Percentiles rank a stretch among this genome's conserved stretches.
Evolutionary conservation across 2,797 vertebrate species (phyloP).

Genomic region (Cuculus canorus): DNA sequence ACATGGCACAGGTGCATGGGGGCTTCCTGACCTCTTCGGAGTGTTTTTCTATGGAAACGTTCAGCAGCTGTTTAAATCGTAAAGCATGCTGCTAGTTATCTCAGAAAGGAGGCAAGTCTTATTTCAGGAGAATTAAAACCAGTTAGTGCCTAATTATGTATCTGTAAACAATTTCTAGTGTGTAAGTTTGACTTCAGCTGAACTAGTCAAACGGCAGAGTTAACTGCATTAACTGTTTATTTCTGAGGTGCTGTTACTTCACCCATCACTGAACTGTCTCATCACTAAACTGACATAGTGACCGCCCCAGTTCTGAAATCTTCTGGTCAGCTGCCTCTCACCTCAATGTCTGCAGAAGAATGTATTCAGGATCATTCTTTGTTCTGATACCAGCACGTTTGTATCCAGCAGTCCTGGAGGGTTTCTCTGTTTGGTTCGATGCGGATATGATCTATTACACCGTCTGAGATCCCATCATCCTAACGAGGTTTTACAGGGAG

Average conservation of each 20-base stretch:
- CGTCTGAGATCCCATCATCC: neutral
- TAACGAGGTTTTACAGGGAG: neutral
- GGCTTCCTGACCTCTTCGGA: neutral
- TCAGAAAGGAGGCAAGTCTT: neutral
- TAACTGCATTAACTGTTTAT: neutral
- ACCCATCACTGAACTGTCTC: neutral
- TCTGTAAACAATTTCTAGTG: neutral
- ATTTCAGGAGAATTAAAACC: neutral
- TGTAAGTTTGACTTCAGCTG: neutral
- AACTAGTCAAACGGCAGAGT: neutral
- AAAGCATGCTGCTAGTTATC: neutral
- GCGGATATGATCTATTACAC: rapidly evolving
- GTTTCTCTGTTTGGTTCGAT: neutral
- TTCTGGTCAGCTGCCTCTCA: neutral
- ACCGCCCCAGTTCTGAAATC: neutral
- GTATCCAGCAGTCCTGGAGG: neutral
- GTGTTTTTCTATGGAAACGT: neutral
- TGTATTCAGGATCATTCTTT: neutral
- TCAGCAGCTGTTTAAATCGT: neutral
- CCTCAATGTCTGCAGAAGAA: neutral
- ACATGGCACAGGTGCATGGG: neutral
- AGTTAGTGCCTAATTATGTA: neutral
- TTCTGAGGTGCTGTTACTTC: neutral
- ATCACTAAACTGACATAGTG: neutral
- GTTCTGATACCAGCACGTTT: neutral